Conservation (phyloP, 2,888 invertebrate species). For the Mylabris sibirica region DNA sequence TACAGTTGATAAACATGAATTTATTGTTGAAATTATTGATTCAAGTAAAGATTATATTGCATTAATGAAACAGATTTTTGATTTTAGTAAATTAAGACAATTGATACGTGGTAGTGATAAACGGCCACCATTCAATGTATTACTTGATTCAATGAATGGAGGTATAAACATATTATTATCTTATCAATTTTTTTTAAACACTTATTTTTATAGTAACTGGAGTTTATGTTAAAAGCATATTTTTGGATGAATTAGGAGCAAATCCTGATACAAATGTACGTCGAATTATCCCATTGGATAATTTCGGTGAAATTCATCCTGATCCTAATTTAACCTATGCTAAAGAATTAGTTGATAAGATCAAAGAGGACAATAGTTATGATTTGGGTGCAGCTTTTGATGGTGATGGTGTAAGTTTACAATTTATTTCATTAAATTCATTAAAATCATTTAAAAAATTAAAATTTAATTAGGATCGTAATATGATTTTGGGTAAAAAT, state of each 20-base stretch:
- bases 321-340: conserved; percentile 96
- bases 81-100: conserved; percentile 80
- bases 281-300: conserved; percentile 82
- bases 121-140: conserved; percentile 77
- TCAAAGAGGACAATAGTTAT: conserved; percentile 66
- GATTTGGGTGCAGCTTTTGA: conserved; percentile 97
- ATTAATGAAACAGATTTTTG: conserved; percentile 96
- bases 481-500: conserved; percentile 95
- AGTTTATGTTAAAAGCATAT: conserved; percentile 90
- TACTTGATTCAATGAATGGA: conserved; percentile 95
- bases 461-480: conserved; percentile 76
- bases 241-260: conserved; percentile 85
- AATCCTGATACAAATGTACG: conserved; percentile 71
- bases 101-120: conserved; percentile 74
- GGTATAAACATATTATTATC: conserved; percentile 64
- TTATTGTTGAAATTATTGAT: conserved; percentile 89
- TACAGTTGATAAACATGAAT: conserved; percentile 74
- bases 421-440: conserved; percentile 3
- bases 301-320: conserved; percentile 96
- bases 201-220: conserved; percentile 99
- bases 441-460: not conserved
- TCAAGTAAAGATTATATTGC: conserved; percentile 86
- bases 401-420: conserved; percentile 80
- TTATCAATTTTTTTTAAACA: too few species aligned
- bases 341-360: conserved; percentile 72